phyloP scores from a whole-genome alignment of 2,113 vertebrate species.

The Lagopus muta region DNA sequence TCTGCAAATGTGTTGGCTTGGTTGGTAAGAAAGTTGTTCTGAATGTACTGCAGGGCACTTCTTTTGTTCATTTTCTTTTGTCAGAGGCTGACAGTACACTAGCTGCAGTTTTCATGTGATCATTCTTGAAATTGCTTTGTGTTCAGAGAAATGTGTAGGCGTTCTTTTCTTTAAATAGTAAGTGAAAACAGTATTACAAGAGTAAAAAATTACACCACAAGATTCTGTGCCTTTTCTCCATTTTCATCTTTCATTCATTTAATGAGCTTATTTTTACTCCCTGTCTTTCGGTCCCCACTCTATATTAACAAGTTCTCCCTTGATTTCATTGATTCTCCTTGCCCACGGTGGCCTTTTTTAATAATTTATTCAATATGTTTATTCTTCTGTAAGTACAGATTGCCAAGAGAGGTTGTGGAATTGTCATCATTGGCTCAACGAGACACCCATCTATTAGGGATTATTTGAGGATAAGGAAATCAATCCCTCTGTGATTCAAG shows the following conservation, averaged over 20 bases:
- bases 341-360: slow-evolving; percentile 30
- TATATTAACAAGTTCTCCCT: slow-evolving; percentile 35
- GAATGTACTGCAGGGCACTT: not conserved
- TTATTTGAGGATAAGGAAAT: slow-evolving; percentile 70
- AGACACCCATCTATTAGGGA: slow-evolving; percentile 60
- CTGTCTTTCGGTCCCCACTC: not conserved
- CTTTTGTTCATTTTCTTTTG: slow-evolving; percentile 11
- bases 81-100: not conserved
- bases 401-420: slow-evolving; percentile 58
- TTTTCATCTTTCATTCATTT: slow-evolving; percentile 49
- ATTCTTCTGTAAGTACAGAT: slow-evolving; percentile 45
- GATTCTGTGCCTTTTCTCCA: not conserved
- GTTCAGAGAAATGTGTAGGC: slow-evolving; percentile 45
- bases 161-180: slow-evolving; percentile 19
- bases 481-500: slow-evolving; percentile 40
- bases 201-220: not conserved
- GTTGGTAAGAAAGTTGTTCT: not conserved
- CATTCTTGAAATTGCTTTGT: slow-evolving; percentile 47
- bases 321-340: slow-evolving; percentile 59
- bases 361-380: slow-evolving; percentile 71
- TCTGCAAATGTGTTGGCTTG: not conserved
- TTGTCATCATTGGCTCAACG: slow-evolving; percentile 65
- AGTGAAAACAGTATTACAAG: not conserved
- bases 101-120: slow-evolving; percentile 25
- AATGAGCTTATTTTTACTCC: slow-evolving; percentile 15